Base-by-base conservation (phyloP, 2,113 vertebrate genomes). In the Polypterus bichir region DNA sequence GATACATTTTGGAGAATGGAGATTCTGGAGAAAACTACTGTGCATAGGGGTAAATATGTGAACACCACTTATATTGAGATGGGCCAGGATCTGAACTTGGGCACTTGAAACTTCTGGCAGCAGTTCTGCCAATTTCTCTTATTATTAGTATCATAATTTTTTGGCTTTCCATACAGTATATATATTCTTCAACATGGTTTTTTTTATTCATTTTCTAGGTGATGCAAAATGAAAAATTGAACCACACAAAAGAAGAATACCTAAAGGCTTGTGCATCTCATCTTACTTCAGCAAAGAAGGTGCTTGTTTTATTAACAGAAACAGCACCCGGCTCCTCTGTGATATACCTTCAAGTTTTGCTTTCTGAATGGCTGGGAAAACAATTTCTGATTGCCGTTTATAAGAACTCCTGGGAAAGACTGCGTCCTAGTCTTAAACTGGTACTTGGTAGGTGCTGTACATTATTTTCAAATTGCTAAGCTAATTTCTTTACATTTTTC, bases 341-440 rank as follows among this genome's bases (percentile, higher is more conserved):
- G 49, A 49, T 61, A 51, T 61, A 53, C 27, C 60, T 51, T 9
- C 60, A 61, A 53, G 44, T 61, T 61, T 45, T 61, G n/a, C 52
- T 61, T 49, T 52, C 60, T 53, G 60, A 61, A 4, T 61, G 60
- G 60, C 46, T 61, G 49, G 60, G 49, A 49, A 61, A 45, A n/a
- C n/a, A 48, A 61, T 44, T 61, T 11, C 3, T 4, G 4, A 53
- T 45, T 51, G 44, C 60, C 6, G 11, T 54, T 10, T 62, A 46
- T 52, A 7, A 51, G 46, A 54, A 54, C 45, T 11, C 9, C n/a
- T 62, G 49, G 60, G 53, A n/a, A 4, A 54, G 6, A 9, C 46
- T 62, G 3, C 7, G 49, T 61, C 49, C 60, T 51, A 51, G 27
- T 3, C 49, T 61, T 48, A 45, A 62, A 52, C 3, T 54, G 47